These are phyloP conservation scores for Adrianichthys oophorus DNA, from an alignment of 2,797 vertebrate species.

Conservation along the genomic window DNA sequence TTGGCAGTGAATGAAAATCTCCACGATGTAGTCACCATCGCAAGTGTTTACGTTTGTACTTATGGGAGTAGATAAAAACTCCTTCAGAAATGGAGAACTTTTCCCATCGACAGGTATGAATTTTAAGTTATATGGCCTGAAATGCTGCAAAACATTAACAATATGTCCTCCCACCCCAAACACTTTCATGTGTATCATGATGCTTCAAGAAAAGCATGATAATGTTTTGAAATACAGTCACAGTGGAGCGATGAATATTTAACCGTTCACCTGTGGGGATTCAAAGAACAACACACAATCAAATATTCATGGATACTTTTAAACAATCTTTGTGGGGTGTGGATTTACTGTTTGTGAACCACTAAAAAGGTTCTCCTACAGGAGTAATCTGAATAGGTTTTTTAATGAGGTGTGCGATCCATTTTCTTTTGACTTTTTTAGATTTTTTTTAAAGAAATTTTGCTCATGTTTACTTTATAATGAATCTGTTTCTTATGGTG, in stretches of 20 bases:
- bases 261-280: constrained; percentile 46
- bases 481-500: too few relatives aligned
- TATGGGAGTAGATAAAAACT: constrained; percentile 3
- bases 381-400: constrained; percentile 23
- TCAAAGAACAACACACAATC: constrained; percentile 43
- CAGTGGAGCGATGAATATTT: constrained; percentile 43
- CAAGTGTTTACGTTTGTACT: constrained; percentile 3
- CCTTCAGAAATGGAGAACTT: neutral
- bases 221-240: constrained; percentile 17
- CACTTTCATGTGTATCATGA: constrained; percentile 5
- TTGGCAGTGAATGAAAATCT: constrained; percentile 1
- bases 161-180: constrained; percentile 4
- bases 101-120: neutral
- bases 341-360: constrained; percentile 9
- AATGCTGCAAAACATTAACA: too few relatives aligned
- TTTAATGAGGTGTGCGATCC: constrained; percentile 16
- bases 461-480: too few relatives aligned
- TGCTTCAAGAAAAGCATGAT: constrained; percentile 5
- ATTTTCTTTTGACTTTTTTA: neutral
- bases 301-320: constrained; percentile 53
- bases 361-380: constrained; percentile 15
- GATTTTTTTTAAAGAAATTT: too few relatives aligned
- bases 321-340: constrained; percentile 23
- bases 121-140: too few relatives aligned
- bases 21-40: constrained; percentile 1